A percentile compares a stretch with the other conserved stretches of the same genome.
Conservation (phyloP, 2,797 vertebrate genomes). For the Enteromius fasciolatus region DNA sequence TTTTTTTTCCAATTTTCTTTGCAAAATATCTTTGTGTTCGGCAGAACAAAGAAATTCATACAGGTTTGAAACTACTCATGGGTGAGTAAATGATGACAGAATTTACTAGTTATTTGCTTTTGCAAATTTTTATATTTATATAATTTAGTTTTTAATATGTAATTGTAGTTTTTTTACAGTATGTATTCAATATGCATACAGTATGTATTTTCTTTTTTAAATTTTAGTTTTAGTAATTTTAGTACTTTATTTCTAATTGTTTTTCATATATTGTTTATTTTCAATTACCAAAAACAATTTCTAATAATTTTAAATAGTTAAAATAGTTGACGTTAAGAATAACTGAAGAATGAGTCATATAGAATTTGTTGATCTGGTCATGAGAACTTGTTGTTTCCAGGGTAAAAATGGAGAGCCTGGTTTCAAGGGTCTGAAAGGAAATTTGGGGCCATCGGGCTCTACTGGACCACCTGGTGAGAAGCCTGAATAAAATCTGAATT, state of each 20-base stretch:
- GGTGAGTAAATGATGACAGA: too few relatives aligned
- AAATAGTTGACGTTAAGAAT: background rate
- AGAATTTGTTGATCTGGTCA: background rate
- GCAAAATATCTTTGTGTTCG: too few relatives aligned
- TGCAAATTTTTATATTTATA: too few relatives aligned
- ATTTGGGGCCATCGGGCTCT: slow-evolving; percentile 62
- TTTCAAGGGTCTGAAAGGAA: slow-evolving; percentile 48
- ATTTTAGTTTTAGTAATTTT: background rate
- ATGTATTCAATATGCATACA: too few relatives aligned
- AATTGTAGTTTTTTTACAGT: too few relatives aligned
- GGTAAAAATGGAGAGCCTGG: slow-evolving; percentile 66
- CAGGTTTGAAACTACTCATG: too few relatives aligned
- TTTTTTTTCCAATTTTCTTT: too few relatives aligned
- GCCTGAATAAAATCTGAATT: background rate
- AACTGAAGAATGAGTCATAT: background rate
- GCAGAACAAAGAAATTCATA: too few relatives aligned
- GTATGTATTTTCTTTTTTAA: background rate
- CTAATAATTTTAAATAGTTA: background rate
- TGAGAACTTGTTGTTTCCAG: slow-evolving; percentile 59
- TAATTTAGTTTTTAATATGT: too few relatives aligned
- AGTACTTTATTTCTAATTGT: background rate
- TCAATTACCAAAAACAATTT: background rate
- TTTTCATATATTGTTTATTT: background rate
- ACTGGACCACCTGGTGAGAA: slow-evolving; percentile 71
- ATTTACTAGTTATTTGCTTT: too few relatives aligned